phyloP scores from a whole-genome alignment of 2,113 vertebrate species.

The Epinephelus moara region DNA sequence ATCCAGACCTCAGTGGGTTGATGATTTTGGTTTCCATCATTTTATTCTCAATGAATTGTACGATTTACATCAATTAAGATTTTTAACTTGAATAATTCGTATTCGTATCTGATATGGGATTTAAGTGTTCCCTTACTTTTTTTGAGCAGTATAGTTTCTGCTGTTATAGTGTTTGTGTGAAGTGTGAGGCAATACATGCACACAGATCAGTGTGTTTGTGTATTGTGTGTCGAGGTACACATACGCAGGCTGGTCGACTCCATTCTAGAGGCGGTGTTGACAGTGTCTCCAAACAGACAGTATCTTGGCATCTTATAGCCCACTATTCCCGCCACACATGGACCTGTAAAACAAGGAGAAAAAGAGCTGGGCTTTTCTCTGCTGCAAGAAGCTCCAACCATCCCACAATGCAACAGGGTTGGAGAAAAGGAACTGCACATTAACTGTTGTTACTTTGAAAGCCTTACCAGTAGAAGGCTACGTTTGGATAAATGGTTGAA shows the following conservation, averaged over 20 bases:
- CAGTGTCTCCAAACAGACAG: slow-evolving; percentile 88
- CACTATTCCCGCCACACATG: slow-evolving; percentile 85
- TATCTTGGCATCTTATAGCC: slow-evolving; percentile 88
- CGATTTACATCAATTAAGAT: too few relatives aligned
- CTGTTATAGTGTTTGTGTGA: too few relatives aligned
- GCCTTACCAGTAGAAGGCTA: neutral
- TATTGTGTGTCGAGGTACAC: neutral
- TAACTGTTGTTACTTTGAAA: neutral
- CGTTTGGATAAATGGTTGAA: too few relatives aligned
- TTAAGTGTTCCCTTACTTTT: too few relatives aligned
- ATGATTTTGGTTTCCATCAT: too few relatives aligned
- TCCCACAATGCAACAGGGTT: neutral
- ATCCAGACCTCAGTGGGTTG: too few relatives aligned
- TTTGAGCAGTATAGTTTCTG: too few relatives aligned
- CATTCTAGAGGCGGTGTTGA: slow-evolving; percentile 87
- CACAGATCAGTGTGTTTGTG: neutral
- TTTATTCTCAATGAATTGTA: too few relatives aligned
- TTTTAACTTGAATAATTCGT: too few relatives aligned
- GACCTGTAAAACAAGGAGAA: slow-evolving; percentile 46
- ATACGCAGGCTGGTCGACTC: slow-evolving; percentile 83
- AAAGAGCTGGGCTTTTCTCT: slow-evolving; percentile 2
- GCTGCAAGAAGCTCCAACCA: neutral
- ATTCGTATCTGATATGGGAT: too few relatives aligned
- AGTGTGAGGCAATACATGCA: neutral
- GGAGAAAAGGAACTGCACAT: neutral